Evolutionary conservation across 2,888 invertebrate genomes (phyloP), one percentile per base, ranked within the genome.

Genomic region (Phaedon cochleariae): DNA sequence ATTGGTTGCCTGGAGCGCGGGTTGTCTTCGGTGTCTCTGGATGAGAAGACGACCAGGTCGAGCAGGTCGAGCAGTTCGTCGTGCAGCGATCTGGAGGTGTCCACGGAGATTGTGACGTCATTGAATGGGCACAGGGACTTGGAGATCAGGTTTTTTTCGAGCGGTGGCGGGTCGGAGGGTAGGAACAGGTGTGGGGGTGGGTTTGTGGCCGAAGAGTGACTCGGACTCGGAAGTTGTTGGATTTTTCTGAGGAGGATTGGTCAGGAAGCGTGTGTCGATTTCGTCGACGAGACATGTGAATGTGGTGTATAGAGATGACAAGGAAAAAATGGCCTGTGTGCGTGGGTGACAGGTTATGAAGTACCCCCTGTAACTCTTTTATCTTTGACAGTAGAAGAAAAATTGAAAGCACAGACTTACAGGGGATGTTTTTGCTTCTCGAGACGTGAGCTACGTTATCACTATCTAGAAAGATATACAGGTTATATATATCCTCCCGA

Each of bases 41-140:
- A 78, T 4, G 76, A 77, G 12, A 72, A 74, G 10, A 70, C 75
- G n/a, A 69, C 77, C 3, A 65, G 72, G n/a, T 74, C 74, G 37
- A 71, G 73, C 31, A 73, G 73, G 4, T 72, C 72, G 52, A 71
- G 72, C 17, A 71, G 72, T 15, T 70, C 72, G 49, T 74, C 72
- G 18, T 79, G 81, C 1, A 84, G 85, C 55, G 86, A 86, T 48
- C 84, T 92, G 75, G 90, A 91, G 81, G 91, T 92, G 64, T 91
- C 91, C 31, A 91, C 92, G 34, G 90, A 92, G 79, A 92, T 92
- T 74, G 91, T 92, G 72, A 92, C 92, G 22, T 92, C 92, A 49
- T 87, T 89, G 73, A 91, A 92, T 79, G 92, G 92, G 51, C 92
- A 92, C 80, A 86, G 92, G 67, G 92, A 92, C 83, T 84, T 92